phyloP scores from a whole-genome alignment of 2,888 invertebrate genomes.

The Melangyna quadrimaculata region DNA sequence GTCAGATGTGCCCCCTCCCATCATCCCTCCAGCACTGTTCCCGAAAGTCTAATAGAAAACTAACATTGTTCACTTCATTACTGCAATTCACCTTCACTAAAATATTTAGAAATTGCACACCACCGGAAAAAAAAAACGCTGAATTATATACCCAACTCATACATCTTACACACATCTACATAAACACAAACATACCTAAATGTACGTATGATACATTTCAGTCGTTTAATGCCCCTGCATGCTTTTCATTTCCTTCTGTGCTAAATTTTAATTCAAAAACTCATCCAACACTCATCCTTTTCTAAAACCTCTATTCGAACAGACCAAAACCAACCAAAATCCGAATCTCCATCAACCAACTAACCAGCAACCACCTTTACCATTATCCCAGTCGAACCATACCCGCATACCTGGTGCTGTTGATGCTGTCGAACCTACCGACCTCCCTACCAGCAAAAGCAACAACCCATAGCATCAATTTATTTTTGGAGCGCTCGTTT shows the following conservation, averaged over 20 bases:
- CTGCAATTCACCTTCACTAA: slow-evolving; percentile 31
- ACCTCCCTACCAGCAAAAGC: background rate
- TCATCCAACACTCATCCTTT: slow-evolving; percentile 50
- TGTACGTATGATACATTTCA: background rate
- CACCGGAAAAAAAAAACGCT: slow-evolving; percentile 38
- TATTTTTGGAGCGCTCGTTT: slow-evolving; percentile 44
- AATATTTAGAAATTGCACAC: slow-evolving; percentile 10
- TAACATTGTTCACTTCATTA: slow-evolving; percentile 71
- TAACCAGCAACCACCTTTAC: slow-evolving; percentile 20
- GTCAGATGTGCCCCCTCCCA: background rate
- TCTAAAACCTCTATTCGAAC: slow-evolving; percentile 11
- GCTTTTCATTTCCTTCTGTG: background rate
- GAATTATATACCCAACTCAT: background rate
- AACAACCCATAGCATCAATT: slow-evolving; percentile 62
- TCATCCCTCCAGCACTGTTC: background rate
- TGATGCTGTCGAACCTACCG: too few relatives aligned
- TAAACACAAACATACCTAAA: background rate
- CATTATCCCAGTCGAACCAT: slow-evolving; percentile 9
- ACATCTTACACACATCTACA: too few relatives aligned
- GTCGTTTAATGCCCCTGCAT: background rate
- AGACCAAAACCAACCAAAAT: slow-evolving; percentile 31
- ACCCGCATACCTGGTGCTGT: too few relatives aligned
- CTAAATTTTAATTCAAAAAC: slow-evolving; percentile 68
- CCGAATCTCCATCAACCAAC: background rate
- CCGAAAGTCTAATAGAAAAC: slow-evolving; percentile 45